phyloP scores from a whole-genome alignment of 2,113 vertebrate genomes.

The Gracilinanus agilis region DNA sequence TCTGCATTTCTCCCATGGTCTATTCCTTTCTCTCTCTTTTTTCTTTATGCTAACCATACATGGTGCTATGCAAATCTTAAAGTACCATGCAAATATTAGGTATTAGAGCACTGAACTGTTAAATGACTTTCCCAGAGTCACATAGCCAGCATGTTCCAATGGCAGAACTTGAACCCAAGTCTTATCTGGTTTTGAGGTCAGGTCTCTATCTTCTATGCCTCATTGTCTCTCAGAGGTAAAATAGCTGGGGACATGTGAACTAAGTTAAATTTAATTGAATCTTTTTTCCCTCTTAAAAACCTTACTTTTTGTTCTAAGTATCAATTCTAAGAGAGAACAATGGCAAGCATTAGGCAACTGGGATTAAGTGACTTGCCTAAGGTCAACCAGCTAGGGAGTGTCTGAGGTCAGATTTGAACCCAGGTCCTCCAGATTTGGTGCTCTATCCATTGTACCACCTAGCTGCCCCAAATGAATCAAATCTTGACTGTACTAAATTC shows the following conservation, averaged over 20 bases:
- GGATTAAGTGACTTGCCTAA: too few relatives aligned
- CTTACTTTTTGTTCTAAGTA: too few relatives aligned
- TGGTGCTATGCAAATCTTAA: not conserved
- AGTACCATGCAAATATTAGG: not conserved
- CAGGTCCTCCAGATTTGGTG: too few relatives aligned
- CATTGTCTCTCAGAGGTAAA: not conserved
- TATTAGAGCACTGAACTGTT: not conserved
- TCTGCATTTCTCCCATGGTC: too few relatives aligned
- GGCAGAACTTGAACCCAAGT: not conserved
- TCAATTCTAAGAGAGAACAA: too few relatives aligned
- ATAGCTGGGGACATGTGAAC: not conserved
- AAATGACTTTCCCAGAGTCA: not conserved
- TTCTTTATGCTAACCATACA: not conserved
- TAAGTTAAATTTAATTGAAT: not conserved
- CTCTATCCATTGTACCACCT: too few relatives aligned
- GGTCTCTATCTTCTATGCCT: not conserved
- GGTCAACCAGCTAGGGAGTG: too few relatives aligned
- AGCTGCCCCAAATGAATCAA: too few relatives aligned
- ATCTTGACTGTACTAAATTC: not conserved
- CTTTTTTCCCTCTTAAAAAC: too few relatives aligned
- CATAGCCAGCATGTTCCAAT: not conserved
- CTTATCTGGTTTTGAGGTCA: not conserved
- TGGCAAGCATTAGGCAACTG: too few relatives aligned
- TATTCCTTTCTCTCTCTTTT: too few relatives aligned
- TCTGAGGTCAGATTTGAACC: too few relatives aligned